Evolutionary conservation across 2,113 vertebrate genomes (phyloP).

Genomic region (Pionites leucogaster): DNA sequence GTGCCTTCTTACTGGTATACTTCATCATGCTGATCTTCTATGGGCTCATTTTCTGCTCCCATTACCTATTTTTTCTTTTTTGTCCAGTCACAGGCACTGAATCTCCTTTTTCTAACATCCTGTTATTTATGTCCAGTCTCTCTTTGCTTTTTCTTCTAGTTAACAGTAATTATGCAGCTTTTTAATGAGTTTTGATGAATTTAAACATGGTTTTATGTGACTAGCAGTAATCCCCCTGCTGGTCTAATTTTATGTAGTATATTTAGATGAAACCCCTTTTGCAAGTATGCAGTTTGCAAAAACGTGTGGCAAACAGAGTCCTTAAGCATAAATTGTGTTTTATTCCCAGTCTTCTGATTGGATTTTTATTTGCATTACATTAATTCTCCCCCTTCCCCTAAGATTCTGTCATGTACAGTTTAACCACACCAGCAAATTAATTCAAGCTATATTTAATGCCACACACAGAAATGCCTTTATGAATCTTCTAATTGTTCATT

Average conservation of each 20-base stretch:
- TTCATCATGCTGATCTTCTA: neutral
- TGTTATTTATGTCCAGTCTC: neutral
- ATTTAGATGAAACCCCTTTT: slow-evolving; percentile 26
- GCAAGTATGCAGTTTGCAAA: neutral
- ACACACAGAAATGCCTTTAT: neutral
- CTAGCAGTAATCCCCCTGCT: neutral
- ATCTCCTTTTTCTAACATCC: neutral
- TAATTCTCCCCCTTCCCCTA: neutral
- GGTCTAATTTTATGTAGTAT: neutral
- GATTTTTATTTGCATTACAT: slow-evolving; percentile 7
- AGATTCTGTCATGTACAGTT: slow-evolving; percentile 6
- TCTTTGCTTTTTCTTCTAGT: neutral
- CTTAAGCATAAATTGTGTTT: neutral
- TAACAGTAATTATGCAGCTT: slow-evolving; percentile 6
- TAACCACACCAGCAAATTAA: slow-evolving; percentile 45
- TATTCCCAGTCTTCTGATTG: neutral
- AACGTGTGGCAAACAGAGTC: neutral
- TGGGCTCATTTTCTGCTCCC: neutral
- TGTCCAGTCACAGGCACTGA: neutral
- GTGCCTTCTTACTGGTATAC: neutral
- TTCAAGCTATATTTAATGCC: neutral
- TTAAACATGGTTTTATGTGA: neutral
- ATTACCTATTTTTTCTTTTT: neutral
- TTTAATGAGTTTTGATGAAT: slow-evolving; percentile 10
- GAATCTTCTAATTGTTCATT: slow-evolving; percentile 26